Evolutionary conservation across 2,888 invertebrate genomes (phyloP), one percentile per base, ranked within the genome.

Genomic region (Drosophila pseudotalamancana): DNA sequence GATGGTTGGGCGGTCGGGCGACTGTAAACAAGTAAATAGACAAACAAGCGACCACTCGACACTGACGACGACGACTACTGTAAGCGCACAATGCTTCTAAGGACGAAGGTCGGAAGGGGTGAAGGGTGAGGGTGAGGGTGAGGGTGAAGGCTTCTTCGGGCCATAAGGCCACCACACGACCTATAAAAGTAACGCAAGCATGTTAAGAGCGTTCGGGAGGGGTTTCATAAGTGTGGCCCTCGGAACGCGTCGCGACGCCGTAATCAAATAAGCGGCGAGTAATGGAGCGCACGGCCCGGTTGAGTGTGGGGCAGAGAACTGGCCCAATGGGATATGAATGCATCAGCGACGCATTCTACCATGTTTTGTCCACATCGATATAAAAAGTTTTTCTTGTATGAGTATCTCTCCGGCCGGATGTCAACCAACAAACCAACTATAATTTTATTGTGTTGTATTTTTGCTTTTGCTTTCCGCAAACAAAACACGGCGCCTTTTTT

Each of bases 241-340:
- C 34, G 14, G 25, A 19, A 6, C 40, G 50, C 46, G 50, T 66
- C 80, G 77, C 66, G 87, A 63, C 61, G 75, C 72, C 79, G 70
- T 87, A 78, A 82, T 85, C 86, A 72, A 85, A 82, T 72, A 61
- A 85, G 56, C 74, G 55, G 45, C 49, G 78, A 67, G 83, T 82
- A 87, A 78, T 87, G 86, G 69, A 43, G 64, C 72, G 74, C 63
- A 84, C 49, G 23, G 46, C 46, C 16, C 25, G 25, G 25, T 9
- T n/a, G 34, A 49, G 55, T 23, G 51, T 32, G 42, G 4, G 18
- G 12, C 51, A 35, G 60, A 37, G 67, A 86, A 84, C 84, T 85
- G 88, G 87, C 88, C 84, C 87, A 84, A 76, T 81, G 84, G 84
- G 69, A 88, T 88, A 84, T 81, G 84, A 71, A 77, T 88, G 87